phyloP scores from a whole-genome alignment of 2,888 invertebrate species.

The Allygus modestus region DNA sequence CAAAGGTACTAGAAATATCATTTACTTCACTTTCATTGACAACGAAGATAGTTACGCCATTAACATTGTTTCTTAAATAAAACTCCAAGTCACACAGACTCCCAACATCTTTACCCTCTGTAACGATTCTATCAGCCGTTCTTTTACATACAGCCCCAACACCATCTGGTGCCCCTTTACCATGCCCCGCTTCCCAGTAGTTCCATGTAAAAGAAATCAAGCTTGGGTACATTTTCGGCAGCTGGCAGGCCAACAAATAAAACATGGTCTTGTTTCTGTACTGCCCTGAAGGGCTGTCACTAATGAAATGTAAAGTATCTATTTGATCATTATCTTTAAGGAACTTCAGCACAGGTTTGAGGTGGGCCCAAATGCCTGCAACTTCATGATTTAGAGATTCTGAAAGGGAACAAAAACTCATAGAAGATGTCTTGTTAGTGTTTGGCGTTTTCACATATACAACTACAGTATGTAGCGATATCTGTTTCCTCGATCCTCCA shows the following conservation, averaged over 20 bases:
- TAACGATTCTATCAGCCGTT: conserved; percentile 10
- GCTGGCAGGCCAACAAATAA: not conserved
- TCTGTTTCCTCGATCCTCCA: conserved; percentile 34
- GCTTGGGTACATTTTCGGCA: conserved; percentile 14
- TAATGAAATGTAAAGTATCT: conserved; percentile 25
- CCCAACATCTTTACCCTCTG: conserved; percentile 12
- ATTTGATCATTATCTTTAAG: not conserved
- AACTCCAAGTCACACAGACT: conserved; percentile 37
- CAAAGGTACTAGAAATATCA: not conserved
- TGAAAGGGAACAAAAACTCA: conserved; percentile 12
- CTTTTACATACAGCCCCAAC: conserved; percentile 5
- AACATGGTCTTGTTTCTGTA: conserved; percentile 41
- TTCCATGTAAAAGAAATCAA: conserved; percentile 18
- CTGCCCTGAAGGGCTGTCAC: conserved; percentile 32
- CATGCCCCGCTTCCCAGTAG: conserved; percentile 31
- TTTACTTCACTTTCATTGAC: not conserved
- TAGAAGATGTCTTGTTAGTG: not conserved
- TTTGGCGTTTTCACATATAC: conserved; percentile 9
- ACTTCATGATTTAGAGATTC: conserved; percentile 28
- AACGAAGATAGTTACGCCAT: conserved; percentile 11
- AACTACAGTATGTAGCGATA: conserved; percentile 26
- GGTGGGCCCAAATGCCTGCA: conserved; percentile 35
- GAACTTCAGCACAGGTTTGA: not conserved
- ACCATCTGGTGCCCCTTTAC: conserved; percentile 25
- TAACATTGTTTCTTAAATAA: conserved; percentile 46